These are phyloP conservation scores for Miniopterus natalensis DNA, from an alignment of 2,113 vertebrate species.

Conservation along the genomic window DNA sequence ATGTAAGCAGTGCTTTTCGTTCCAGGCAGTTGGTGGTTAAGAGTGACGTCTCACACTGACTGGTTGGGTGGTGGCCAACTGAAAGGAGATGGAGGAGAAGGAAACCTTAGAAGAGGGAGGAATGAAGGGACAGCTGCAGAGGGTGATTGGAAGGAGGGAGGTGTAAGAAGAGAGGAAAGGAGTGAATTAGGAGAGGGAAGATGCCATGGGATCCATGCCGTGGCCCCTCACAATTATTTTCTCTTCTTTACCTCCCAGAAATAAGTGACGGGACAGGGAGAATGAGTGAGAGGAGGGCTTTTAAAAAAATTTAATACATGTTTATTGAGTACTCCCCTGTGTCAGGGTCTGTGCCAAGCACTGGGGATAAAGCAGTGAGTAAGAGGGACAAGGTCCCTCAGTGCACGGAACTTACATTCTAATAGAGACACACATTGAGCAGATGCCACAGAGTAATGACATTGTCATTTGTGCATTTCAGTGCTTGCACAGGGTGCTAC, in stretches of 20 bases:
- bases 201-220: not conserved
- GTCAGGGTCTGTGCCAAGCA: not conserved
- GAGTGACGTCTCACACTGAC: constrained; percentile 51
- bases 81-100: constrained; percentile 55
- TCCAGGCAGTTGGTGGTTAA: constrained; percentile 61
- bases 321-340: constrained; percentile 7
- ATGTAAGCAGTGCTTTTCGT: constrained; percentile 60
- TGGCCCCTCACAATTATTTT: not conserved
- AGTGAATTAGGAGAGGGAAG: not conserved
- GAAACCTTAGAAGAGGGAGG: constrained; percentile 55
- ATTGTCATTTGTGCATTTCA: not conserved
- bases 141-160: not conserved
- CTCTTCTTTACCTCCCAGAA: not conserved
- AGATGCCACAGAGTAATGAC: not conserved
- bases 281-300: not conserved
- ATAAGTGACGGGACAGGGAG: constrained; percentile 17
- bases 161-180: not conserved
- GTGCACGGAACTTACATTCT: not conserved
- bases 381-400: not conserved
- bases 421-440: not conserved
- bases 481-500: not conserved
- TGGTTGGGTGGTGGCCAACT: constrained; percentile 65
- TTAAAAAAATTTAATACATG: not conserved
- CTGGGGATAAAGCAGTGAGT: constrained; percentile 12
- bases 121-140: constrained; percentile 37